A percentile compares a stretch with the other conserved stretches of the same genome.
Conservation (phyloP, 1,140 invertebrate genomes). For the Drosophila rhopaloa region DNA sequence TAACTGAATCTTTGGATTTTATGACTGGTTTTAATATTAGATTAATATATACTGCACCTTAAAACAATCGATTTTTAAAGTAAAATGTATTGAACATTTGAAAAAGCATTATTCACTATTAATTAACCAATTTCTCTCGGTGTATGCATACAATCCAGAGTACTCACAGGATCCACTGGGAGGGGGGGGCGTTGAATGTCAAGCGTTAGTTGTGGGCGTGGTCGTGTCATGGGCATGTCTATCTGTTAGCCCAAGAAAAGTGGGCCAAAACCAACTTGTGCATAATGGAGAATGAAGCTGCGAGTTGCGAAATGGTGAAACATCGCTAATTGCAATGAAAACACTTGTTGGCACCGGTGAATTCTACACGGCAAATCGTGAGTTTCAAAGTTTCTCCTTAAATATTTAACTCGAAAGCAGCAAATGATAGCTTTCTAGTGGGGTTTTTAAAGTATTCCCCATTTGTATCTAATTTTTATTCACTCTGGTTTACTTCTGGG, state of each 20-base stretch:
- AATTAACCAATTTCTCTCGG: background rate
- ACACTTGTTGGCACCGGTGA: slow-evolving; percentile 57
- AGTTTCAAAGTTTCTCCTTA: background rate
- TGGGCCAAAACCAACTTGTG: slow-evolving; percentile 39
- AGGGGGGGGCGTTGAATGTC: slow-evolving; percentile 38
- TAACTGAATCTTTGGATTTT: too few relatives aligned
- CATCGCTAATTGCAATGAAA: slow-evolving; percentile 69
- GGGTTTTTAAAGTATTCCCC: too few relatives aligned
- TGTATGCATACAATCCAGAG: slow-evolving; percentile 27
- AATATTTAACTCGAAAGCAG: background rate
- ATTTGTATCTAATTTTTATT: background rate
- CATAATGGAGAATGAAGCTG: slow-evolving; percentile 45
- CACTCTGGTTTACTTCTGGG: background rate
- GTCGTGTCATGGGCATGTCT: slow-evolving; percentile 44
- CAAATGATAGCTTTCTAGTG: background rate
- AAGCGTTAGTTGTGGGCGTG: slow-evolving; percentile 47
- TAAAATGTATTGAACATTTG: too few relatives aligned
- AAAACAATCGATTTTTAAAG: too few relatives aligned
- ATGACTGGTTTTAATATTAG: too few relatives aligned
- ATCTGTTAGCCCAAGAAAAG: slow-evolving; percentile 33
- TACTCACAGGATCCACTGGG: slow-evolving; percentile 24
- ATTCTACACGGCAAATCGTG: slow-evolving; percentile 12
- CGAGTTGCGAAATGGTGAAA: slow-evolving; percentile 36
- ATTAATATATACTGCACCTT: too few relatives aligned
- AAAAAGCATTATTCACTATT: too few relatives aligned